Evolutionary conservation across 2,888 invertebrate species (phyloP), one percentile per base, ranked within the genome.

Genomic region (Tiliacea citrago): DNA sequence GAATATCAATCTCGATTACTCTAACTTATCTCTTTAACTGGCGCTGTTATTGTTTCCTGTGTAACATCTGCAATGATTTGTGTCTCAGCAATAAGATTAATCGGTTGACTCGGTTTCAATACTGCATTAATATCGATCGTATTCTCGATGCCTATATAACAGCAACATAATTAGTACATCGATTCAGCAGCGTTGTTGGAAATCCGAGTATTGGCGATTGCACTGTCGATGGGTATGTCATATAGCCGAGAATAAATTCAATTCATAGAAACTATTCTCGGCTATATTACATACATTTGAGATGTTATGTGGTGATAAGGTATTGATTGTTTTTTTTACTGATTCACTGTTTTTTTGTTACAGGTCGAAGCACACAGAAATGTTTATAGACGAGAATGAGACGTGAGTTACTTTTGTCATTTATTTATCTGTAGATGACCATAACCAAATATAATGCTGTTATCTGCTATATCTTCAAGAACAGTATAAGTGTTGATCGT

Each of bases 321-420:
- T 53, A 55, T 62, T 58, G 12, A 67, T 60, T 69, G 24, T 61
- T 66, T 71, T 67, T n/a, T 29, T 29, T 68, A 73, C 57, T 81
- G 10, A 85, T 79, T 51, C 6, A 16, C n/a, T 35, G 5, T 65
- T 86, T 85, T n/a, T 90, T 91, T 93, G 90, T 96, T 95, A 7
- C 96, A 96, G 96, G 93, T 95, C 92, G 89, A 93, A 95, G 87
- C 89, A 91, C 88, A 92, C 91, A 93, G 94, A 94, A 89, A 96
- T 96, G 96, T 96, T 96, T 91, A 96, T 96, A 95, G 96, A 96
- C 96, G 96, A 96, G 93, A 96, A 96, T 95, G 96, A 96, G 90
- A 95, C 96, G 96, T 96, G 86, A 96, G 96, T 96, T 7, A 72
- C 51, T 87, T 45, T 69, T 68, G 62, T n/a, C 18, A 57, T 72